A percentile compares a stretch with the other conserved stretches of the same genome.
These are phyloP conservation scores for Cydia splendana DNA, from an alignment of 1,140 invertebrate species.

Conservation along the genomic window DNA sequence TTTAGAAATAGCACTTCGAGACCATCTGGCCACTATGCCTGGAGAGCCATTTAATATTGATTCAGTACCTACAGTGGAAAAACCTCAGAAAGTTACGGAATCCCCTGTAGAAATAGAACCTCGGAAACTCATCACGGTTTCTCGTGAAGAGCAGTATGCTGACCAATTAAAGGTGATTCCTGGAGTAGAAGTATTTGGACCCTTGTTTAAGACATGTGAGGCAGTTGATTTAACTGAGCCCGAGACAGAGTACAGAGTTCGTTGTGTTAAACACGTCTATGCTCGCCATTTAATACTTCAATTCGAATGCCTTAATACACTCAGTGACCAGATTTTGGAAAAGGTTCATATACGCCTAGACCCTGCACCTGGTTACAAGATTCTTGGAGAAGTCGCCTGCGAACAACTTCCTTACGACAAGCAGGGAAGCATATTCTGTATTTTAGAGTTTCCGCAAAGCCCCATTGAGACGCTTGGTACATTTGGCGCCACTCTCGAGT, in stretches of 20 bases:
- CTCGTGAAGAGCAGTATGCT: constrained; percentile 91
- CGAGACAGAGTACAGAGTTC: constrained; percentile 98
- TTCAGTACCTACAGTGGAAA: constrained; percentile 86
- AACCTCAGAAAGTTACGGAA: constrained; percentile 72
- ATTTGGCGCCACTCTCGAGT: constrained; percentile 94
- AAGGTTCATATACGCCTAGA: constrained; percentile 95
- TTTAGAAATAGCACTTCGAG: constrained; percentile 90
- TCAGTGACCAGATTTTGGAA: constrained; percentile 96
- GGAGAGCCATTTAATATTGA: constrained; percentile 93
- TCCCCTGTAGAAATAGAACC: constrained; percentile 77
- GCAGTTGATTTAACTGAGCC: constrained; percentile 96
- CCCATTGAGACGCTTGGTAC: constrained; percentile 85
- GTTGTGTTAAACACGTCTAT: constrained; percentile 97
- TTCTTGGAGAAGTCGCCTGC: constrained; percentile 88
- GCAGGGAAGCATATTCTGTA: constrained; percentile 90
- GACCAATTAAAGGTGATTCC: constrained; percentile 90
- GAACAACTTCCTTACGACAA: constrained; percentile 91
- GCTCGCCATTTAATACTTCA: constrained; percentile 92
- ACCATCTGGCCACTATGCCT: constrained; percentile 85
- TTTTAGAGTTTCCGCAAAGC: constrained; percentile 91
- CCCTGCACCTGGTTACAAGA: constrained; percentile 86
- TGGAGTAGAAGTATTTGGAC: constrained; percentile 84
- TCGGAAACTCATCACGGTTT: constrained; percentile 79
- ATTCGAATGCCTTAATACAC: constrained; percentile 97
- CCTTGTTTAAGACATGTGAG: constrained; percentile 94